A percentile compares a stretch with the other conserved stretches of the same genome.
phyloP scores from a whole-genome alignment of 2,797 vertebrate species.

The Cirrhinus mrigala region DNA sequence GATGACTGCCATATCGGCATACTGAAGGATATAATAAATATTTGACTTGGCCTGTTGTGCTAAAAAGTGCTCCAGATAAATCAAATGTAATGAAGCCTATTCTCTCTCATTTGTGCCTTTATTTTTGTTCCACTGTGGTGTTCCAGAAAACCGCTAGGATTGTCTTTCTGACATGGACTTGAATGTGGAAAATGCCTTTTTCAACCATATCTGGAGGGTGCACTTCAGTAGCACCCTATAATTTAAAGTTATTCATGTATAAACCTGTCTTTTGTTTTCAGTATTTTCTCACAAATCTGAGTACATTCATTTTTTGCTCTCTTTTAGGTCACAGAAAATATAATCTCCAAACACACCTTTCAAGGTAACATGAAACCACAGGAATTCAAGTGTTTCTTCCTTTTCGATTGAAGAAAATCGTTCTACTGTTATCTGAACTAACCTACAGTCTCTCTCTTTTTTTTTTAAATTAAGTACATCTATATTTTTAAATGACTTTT shows the following conservation, averaged over 20 bases:
- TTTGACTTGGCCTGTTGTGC: constrained; percentile 24
- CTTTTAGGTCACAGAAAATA: constrained; percentile 83
- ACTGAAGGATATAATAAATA: background rate
- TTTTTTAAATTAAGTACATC: background rate
- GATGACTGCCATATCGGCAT: background rate
- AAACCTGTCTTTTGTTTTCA: constrained; percentile 46
- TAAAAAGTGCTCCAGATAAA: constrained; percentile 5
- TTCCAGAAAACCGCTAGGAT: constrained; percentile 23
- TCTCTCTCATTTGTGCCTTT: background rate
- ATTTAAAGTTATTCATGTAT: constrained; percentile 36
- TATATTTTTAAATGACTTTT: background rate
- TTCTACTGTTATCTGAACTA: background rate
- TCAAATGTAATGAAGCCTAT: constrained; percentile 16
- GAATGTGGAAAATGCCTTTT: constrained; percentile 27
- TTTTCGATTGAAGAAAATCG: background rate
- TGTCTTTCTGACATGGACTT: constrained; percentile 10
- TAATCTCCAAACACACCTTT: constrained; percentile 79
- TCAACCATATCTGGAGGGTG: constrained; percentile 28
- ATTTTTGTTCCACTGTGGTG: constrained; percentile 23
- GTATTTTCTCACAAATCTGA: constrained; percentile 25
- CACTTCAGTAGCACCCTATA: constrained; percentile 22
- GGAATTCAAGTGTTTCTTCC: constrained; percentile 6
- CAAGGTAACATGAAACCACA: constrained; percentile 73
- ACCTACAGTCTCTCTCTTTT: background rate
- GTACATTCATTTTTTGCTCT: constrained; percentile 1